Evolutionary conservation across 2,797 vertebrate species (phyloP).

Genomic region (Gorsachius magnificus): DNA sequence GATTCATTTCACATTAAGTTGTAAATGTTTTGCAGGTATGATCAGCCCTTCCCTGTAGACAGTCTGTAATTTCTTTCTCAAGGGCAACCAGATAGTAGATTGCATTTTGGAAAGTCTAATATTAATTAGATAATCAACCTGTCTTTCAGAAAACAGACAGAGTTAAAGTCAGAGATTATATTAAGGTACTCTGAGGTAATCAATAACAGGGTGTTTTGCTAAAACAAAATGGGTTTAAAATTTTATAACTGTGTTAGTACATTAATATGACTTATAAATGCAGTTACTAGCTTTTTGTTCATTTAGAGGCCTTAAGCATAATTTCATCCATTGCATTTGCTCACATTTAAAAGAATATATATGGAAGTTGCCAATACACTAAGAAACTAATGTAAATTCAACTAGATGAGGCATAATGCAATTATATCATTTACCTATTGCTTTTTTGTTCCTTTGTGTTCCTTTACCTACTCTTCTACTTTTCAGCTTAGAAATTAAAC

Average conservation of each 20-base stretch:
- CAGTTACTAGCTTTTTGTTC: background rate
- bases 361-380: background rate
- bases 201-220: background rate
- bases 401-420: background rate
- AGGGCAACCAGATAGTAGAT: background rate
- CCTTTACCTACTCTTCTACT: background rate
- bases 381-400: background rate
- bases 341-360: background rate
- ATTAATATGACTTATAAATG: background rate
- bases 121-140: background rate
- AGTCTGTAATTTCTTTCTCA: background rate
- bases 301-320: background rate
- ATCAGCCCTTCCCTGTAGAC: background rate
- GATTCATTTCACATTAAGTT: background rate
- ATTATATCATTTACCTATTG: background rate
- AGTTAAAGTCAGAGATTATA: background rate
- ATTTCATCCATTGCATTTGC: background rate
- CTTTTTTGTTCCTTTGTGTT: background rate
- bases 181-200: background rate
- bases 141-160: background rate
- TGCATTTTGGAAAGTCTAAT: background rate
- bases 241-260: background rate
- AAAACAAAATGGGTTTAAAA: background rate
- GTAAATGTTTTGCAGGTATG: background rate
- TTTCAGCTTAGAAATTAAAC: background rate